Percentiles rank a stretch among this genome's conserved stretches.
phyloP scores from a whole-genome alignment of 2,888 invertebrate genomes.

The Carcina quercana region DNA sequence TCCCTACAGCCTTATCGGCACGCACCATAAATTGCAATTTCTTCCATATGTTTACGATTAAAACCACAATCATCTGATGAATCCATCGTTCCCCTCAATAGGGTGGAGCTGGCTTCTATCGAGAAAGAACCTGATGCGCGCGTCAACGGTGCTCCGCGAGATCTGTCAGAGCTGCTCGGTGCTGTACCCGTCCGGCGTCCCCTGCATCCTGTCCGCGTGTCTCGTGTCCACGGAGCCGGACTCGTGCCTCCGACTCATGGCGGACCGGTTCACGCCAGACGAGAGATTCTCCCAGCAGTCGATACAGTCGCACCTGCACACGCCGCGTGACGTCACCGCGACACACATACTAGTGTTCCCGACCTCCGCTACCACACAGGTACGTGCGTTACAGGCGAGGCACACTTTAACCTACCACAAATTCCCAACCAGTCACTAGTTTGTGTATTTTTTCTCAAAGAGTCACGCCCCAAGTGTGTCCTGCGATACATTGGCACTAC shows the following conservation, averaged over 20 bases:
- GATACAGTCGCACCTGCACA: constrained; percentile 92
- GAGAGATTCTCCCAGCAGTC: constrained; percentile 92
- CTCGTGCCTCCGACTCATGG: constrained; percentile 89
- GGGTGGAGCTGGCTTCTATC: constrained; percentile 97
- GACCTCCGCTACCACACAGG: constrained; percentile 95
- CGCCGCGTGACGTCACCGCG: constrained; percentile 96
- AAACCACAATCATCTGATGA: no score
- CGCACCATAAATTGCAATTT: no score
- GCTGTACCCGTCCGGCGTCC: constrained; percentile 86
- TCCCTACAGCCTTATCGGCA: no score
- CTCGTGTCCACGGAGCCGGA: constrained; percentile 97
- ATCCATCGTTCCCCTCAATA: no score
- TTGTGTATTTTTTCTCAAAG: neutral
- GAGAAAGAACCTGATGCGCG: constrained; percentile 90
- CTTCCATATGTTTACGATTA: no score
- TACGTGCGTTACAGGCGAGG: no score
- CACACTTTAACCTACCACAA: neutral
- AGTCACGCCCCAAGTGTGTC: no score
- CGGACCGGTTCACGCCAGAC: constrained; percentile 96
- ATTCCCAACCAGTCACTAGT: neutral
- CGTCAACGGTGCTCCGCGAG: constrained; percentile 91
- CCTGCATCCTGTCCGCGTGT: constrained; percentile 97
- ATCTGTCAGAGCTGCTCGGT: constrained; percentile 92
- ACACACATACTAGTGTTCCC: constrained; percentile 99
- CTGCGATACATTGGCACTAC: no score